Percentiles rank a stretch among this genome's conserved stretches.
Conservation (phyloP, 2,888 invertebrate species). For the Cepaea hortensis region DNA sequence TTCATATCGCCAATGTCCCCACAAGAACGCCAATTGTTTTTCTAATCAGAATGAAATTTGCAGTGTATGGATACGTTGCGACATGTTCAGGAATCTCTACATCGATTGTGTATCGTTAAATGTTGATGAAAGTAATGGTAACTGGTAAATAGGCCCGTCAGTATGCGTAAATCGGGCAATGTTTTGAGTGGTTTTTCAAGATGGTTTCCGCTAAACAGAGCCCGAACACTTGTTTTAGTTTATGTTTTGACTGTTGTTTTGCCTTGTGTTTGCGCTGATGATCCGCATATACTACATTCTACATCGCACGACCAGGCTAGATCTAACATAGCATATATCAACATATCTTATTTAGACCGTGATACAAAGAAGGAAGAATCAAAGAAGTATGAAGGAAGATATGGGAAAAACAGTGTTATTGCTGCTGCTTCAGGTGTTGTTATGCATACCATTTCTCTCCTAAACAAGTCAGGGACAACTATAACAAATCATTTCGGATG, state of each 20-base stretch:
- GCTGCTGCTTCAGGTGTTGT: background rate
- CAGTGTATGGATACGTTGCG: background rate
- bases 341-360: background rate
- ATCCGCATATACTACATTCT: background rate
- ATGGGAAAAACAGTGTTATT: slow-evolving; percentile 15
- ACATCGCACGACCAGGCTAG: background rate
- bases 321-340: background rate
- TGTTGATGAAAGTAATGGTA: background rate
- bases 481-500: slow-evolving; percentile 34
- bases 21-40: too few species aligned
- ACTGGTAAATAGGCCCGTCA: background rate
- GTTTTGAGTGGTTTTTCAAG: slow-evolving; percentile 16
- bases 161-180: background rate
- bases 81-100: background rate
- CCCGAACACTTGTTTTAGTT: background rate
- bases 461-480: background rate
- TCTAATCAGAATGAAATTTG: too few species aligned
- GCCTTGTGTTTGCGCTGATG: slow-evolving; percentile 6
- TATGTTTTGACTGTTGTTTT: background rate
- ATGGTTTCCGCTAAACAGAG: background rate
- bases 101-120: background rate
- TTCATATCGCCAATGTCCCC: background rate
- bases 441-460: background rate
- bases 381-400: slow-evolving; percentile 10
- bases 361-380: background rate